Base-by-base conservation (phyloP, 2,113 vertebrate genomes). In the Nanorana parkeri region DNA sequence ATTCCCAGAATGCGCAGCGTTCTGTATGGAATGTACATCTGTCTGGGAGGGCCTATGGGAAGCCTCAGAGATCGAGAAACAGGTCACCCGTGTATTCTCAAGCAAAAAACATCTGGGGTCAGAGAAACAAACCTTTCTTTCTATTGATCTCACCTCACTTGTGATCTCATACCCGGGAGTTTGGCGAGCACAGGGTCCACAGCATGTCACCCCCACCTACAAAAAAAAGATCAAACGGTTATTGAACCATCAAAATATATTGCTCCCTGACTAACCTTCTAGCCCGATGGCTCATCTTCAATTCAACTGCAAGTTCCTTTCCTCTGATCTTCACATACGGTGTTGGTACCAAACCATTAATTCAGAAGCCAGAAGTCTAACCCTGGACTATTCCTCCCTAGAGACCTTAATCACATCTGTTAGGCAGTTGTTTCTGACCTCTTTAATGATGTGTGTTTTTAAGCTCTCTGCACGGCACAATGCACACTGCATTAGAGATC, bases 401-500 rank as follows among this genome's bases (percentile, higher is more conserved):
- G 72, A 68, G 80, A 75, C 17, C 24, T 28, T 65, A 76, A 68
- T 75, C 72, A 68, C 80, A 83, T 83, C 71, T 83, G 80, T 75
- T 67, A 67, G 63, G 23, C 36, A 54, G 63, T 21, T 19, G 21
- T 55, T 47, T 68, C 17, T 82, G 80, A 76, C 80, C 72, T 67
- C 80, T 19, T 83, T 83, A 83, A 68, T 74, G 72, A 83, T 75
- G 24, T 58, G 63, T 60, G 80, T 72, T 67, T 76, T 81, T 61
- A 68, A 68, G 54, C 71, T 56, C 52, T 56, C n/a, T 17, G 60
- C 64, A 83, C 19, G 17, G 24, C 52, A 66, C 60, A 56, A 23
- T 76, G 51, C 63, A 68, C 71, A 67, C 41, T 13, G 60, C 47
- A 82, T 75, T 60, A 82, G 15, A 60, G 80, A 55, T 55, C 51